Evolutionary conservation across 2,888 invertebrate species (phyloP).

Genomic region (Chorisops tibialis): DNA sequence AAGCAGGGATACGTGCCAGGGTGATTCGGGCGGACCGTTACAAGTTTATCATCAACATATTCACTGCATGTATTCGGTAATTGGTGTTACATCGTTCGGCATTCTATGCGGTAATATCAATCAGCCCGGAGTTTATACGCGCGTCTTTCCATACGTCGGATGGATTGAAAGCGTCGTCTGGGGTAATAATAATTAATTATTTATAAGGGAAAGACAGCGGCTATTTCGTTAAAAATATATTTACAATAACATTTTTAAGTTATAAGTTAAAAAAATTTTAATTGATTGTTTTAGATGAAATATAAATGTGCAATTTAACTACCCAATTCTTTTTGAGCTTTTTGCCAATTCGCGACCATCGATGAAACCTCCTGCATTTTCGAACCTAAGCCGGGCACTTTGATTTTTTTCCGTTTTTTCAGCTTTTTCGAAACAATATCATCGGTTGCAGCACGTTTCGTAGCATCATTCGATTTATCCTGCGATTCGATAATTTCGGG

Average conservation of each 20-base stretch:
- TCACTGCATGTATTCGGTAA: constrained; percentile 48
- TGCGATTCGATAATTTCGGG: background rate
- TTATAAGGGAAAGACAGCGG: too few relatives aligned
- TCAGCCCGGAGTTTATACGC: constrained; percentile 57
- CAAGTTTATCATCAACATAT: constrained; percentile 38
- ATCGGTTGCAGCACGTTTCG: constrained; percentile 29
- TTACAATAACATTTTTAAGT: too few relatives aligned
- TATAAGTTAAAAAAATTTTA: too few relatives aligned
- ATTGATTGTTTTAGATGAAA: background rate
- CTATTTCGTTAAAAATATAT: too few relatives aligned
- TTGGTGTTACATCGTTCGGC: constrained; percentile 52
- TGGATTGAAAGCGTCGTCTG: constrained; percentile 59
- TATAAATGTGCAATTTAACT: constrained; percentile 11
- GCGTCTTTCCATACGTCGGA: constrained; percentile 52
- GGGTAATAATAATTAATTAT: constrained; percentile 36
- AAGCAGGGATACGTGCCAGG: constrained; percentile 38
- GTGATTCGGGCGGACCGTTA: constrained; percentile 61
- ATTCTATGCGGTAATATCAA: constrained; percentile 43
- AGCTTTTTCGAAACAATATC: background rate
- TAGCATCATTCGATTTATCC: background rate
- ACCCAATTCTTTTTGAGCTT: constrained; percentile 58
- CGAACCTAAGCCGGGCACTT: constrained; percentile 57
- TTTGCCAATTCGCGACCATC: constrained; percentile 70
- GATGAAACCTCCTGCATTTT: constrained; percentile 68
- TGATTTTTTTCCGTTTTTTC: constrained; percentile 46